Evolutionary conservation across 1,140 invertebrate species (phyloP).

Genomic region (Eubasilissa regina): DNA sequence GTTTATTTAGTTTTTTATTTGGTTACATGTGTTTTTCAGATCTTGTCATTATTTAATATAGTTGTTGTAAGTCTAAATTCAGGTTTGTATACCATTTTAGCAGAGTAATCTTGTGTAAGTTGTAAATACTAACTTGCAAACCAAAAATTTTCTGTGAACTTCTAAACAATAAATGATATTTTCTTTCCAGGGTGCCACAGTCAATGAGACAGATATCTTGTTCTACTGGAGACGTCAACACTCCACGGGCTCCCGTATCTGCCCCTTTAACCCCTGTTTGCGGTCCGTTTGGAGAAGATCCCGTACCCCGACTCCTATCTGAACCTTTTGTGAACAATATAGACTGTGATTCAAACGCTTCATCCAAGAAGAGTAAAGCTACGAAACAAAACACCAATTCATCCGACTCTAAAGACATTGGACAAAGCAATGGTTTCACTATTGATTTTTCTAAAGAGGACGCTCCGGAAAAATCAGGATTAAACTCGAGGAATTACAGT

Average conservation of each 20-base stretch:
- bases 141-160: no score
- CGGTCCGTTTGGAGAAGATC: constrained; percentile 40
- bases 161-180: background rate
- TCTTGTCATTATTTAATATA: no score
- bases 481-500: constrained; percentile 54
- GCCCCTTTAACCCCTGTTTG: constrained; percentile 57
- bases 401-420: constrained; percentile 41
- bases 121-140: no score
- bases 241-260: constrained; percentile 41
- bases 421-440: constrained; percentile 23
- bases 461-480: constrained; percentile 22
- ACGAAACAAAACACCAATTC: constrained; percentile 51
- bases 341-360: background rate
- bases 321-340: constrained; percentile 47
- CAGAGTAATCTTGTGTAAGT: no score
- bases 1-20: no score
- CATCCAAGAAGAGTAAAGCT: constrained; percentile 37
- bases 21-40: no score
- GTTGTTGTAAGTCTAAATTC: no score
- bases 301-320: constrained; percentile 46
- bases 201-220: constrained; percentile 53
- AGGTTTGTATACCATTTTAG: no score
- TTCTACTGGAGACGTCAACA: constrained; percentile 49
- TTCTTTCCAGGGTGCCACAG: constrained; percentile 48
- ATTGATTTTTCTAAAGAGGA: constrained; percentile 34